phyloP scores from a whole-genome alignment of 2,797 vertebrate species.

The Rhodeus uyekii region DNA sequence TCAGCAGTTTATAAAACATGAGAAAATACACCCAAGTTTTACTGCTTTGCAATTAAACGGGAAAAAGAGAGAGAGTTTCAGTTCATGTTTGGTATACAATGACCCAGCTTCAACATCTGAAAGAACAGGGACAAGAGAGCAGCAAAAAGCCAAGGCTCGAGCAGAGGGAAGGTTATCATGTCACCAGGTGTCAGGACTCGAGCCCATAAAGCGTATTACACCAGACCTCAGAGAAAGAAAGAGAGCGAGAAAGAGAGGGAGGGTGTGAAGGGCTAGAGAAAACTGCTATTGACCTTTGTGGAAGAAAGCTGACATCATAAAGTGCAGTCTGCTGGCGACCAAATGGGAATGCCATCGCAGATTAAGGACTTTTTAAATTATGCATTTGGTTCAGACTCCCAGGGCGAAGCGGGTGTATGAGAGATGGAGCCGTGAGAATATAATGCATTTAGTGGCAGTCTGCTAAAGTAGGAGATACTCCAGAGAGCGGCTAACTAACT shows the following conservation, averaged over 20 bases:
- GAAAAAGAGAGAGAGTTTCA: neutral
- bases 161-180: slow-evolving; percentile 66
- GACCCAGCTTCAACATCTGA: slow-evolving; percentile 15
- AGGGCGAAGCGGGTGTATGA: slow-evolving; percentile 61
- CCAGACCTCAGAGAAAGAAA: slow-evolving; percentile 63
- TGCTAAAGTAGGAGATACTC: slow-evolving; percentile 57
- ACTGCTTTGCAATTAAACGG: neutral
- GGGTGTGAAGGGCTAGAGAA: slow-evolving; percentile 51
- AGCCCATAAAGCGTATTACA: slow-evolving; percentile 65
- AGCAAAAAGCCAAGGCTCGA: slow-evolving; percentile 51
- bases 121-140: slow-evolving; percentile 29
- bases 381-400: slow-evolving; percentile 76
- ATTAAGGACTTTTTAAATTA: slow-evolving; percentile 80
- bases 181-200: slow-evolving; percentile 65
- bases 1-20: neutral
- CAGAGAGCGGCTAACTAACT: slow-evolving; percentile 62
- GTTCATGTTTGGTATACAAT: slow-evolving; percentile 5
- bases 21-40: neutral
- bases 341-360: slow-evolving; percentile 77
- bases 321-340: slow-evolving; percentile 75
- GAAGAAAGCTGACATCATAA: slow-evolving; percentile 79
- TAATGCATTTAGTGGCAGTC: slow-evolving; percentile 65
- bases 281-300: slow-evolving; percentile 74
- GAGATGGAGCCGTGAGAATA: slow-evolving; percentile 63
- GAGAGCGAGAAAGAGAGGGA: slow-evolving; percentile 22